Evolutionary conservation across 2,113 vertebrate genomes (phyloP), one percentile per base, ranked within the genome.

Genomic region (Peromyscus maniculatus): DNA sequence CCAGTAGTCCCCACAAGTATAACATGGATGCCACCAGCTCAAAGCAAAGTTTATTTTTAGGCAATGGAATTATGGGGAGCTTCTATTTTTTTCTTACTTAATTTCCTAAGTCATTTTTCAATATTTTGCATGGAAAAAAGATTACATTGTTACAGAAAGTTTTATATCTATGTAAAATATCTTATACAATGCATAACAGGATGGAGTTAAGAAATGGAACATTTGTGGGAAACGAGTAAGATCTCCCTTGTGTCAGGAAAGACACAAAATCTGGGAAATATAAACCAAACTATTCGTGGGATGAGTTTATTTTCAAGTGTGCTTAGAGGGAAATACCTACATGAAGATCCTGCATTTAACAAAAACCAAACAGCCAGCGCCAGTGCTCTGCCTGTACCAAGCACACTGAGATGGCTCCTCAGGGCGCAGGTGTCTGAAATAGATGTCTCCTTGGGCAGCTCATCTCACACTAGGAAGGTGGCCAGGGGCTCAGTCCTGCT

Each of bases 231-330:
- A 92, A 72, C 1, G 16, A 36, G 74, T 87, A 31, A 71, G 52
- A 94, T 87, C 49, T 88, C 19, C 75, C 39, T 96, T 57, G 9
- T 21, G 39, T 46, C 69, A 77, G 80, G n/a, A 75, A 93, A 92
- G 78, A 91, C 39, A 79, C 2, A 39, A 89, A 91, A 91, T 52
- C 78, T 84, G 62, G 59, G 26, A 87, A 88, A 64, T 46, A 39
- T 52, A 91, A 79, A 24, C 33, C 19, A 84, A 90, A 91, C 49
- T 84, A 33, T 21, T 86, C 24, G 86, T 1, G 24, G 36, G 55
- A 52, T 86, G 5, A 92, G 57, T 75, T 94, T 52, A 33, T 86
- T 89, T 91, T 93, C 55, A 92, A 88, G 92, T 79, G 49, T 22
- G 66, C 80, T 91, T 49, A 33, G 26, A 75, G 28, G 59, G 57